Percentiles rank a stretch among this genome's conserved stretches.
These are phyloP conservation scores for Oxyscelio sp. DNA, from an alignment of 2,888 invertebrate species.

Conservation along the genomic window DNA sequence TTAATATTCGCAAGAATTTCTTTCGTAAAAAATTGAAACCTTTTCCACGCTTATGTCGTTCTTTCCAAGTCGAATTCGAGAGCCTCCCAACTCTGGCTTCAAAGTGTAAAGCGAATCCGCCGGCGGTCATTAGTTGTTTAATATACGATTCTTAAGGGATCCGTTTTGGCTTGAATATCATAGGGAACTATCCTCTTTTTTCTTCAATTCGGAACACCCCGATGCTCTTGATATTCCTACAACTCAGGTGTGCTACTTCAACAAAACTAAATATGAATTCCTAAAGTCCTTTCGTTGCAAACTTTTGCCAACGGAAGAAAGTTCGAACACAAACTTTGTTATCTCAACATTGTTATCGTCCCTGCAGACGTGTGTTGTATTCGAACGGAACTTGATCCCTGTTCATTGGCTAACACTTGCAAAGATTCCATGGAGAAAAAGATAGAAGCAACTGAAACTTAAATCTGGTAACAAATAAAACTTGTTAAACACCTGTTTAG, in stretches of 20 bases:
- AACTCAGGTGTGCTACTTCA: conserved; percentile 43
- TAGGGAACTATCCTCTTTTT: conserved; percentile 60
- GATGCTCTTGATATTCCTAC: conserved; percentile 57
- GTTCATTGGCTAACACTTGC: conserved; percentile 46
- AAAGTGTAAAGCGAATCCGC: conserved; percentile 70
- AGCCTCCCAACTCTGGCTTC: conserved; percentile 50
- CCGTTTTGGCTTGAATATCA: conserved; percentile 66
- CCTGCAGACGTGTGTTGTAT: conserved; percentile 34
- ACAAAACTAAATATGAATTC: conserved; percentile 48
- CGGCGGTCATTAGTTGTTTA: conserved; percentile 84
- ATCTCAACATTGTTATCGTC: conserved; percentile 68
- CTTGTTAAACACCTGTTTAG: too few species aligned
- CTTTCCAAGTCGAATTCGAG: conserved; percentile 49
- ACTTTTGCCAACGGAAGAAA: conserved; percentile 39
- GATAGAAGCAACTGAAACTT: conserved; percentile 45
- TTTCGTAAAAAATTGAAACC: conserved; percentile 56
- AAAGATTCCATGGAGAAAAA: conserved; percentile 41
- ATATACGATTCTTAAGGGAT: conserved; percentile 84
- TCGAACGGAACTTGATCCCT: conserved; percentile 61
- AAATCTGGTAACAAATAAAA: too few species aligned
- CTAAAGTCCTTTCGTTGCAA: conserved; percentile 14
- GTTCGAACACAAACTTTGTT: conserved; percentile 45
- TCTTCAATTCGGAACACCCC: conserved; percentile 46
- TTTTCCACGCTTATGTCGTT: conserved; percentile 66
- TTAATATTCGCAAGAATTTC: conserved; percentile 20